Conservation (phyloP, 2,888 invertebrate genomes). For the Perdita meconis region DNA sequence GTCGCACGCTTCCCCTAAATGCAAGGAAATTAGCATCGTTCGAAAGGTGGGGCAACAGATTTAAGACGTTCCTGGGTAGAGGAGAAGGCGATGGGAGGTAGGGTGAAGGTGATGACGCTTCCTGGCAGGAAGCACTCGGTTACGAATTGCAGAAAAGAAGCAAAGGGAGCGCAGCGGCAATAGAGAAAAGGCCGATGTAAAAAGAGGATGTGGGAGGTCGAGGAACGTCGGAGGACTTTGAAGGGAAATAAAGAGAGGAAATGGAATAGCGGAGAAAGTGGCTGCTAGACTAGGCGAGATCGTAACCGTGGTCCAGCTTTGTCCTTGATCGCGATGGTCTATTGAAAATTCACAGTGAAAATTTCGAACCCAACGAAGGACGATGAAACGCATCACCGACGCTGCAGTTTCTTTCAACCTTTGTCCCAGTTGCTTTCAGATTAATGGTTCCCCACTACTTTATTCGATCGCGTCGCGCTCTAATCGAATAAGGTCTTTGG, state of each 20-base stretch:
- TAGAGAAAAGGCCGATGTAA: conserved; percentile 39
- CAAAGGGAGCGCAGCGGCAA: conserved; percentile 49
- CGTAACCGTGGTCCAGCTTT: conserved; percentile 50
- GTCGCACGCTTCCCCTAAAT: neutral
- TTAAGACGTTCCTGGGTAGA: conserved; percentile 9
- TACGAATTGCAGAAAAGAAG: conserved; percentile 72
- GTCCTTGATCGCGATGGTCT: conserved; percentile 52
- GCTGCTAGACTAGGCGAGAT: conserved; percentile 33
- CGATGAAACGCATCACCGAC: neutral
- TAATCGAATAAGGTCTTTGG: conserved; percentile 50
- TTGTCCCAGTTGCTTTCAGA: conserved; percentile 40
- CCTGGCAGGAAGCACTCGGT: conserved; percentile 75
- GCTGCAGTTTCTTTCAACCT: neutral
- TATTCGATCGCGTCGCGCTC: conserved; percentile 38
- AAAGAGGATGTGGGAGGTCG: conserved; percentile 30
- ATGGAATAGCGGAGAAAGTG: conserved; percentile 47
- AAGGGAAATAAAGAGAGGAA: conserved; percentile 61
- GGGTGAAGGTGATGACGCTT: conserved; percentile 57
- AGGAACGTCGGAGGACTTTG: conserved; percentile 45
- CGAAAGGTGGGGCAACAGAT: neutral
- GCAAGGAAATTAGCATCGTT: neutral
- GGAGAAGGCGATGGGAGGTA: neutral
- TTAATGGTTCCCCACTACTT: conserved; percentile 38
- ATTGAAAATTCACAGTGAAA: conserved; percentile 61
- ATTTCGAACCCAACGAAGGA: conserved; percentile 19